A percentile compares a stretch with the other conserved stretches of the same genome.
phyloP scores from a whole-genome alignment of 2,113 vertebrate genomes.

The Labrus mixtus region DNA sequence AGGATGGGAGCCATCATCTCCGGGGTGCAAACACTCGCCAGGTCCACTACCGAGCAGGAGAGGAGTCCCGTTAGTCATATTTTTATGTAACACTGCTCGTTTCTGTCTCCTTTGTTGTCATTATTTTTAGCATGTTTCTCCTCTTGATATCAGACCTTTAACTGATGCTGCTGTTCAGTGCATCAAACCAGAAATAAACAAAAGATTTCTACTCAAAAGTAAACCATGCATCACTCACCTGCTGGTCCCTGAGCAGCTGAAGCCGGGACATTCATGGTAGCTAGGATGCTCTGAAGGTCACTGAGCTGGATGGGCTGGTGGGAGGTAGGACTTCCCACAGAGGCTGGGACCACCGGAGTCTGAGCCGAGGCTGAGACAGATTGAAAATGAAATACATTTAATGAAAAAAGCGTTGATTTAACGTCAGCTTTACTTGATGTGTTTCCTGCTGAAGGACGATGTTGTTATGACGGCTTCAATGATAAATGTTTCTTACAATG shows the following conservation, averaged over 20 bases:
- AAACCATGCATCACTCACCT: slow-evolving; percentile 77
- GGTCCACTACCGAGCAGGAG: slow-evolving; percentile 85
- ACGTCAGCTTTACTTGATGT: neutral
- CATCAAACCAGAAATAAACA: no score
- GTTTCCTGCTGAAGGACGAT: no score
- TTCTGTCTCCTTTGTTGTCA: no score
- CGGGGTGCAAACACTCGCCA: slow-evolving; percentile 93
- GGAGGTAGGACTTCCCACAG: slow-evolving; percentile 79
- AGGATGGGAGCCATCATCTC: slow-evolving; percentile 99
- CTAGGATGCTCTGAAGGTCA: slow-evolving; percentile 98
- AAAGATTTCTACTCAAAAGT: neutral
- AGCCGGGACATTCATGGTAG: slow-evolving; percentile 96
- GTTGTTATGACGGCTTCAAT: no score
- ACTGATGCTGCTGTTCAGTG: neutral
- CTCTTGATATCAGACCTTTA: neutral
- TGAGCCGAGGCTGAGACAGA: slow-evolving; percentile 69
- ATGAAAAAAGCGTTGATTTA: neutral
- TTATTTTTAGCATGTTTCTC: no score
- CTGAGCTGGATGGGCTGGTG: slow-evolving; percentile 96
- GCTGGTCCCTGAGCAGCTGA: slow-evolving; percentile 79
- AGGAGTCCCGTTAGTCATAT: neutral
- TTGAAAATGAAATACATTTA: neutral
- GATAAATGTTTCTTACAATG: no score
- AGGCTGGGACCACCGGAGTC: slow-evolving; percentile 57
- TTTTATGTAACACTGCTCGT: no score